Conservation (phyloP, 2,888 invertebrate species). For the Coelogynopora nodosa region DNA sequence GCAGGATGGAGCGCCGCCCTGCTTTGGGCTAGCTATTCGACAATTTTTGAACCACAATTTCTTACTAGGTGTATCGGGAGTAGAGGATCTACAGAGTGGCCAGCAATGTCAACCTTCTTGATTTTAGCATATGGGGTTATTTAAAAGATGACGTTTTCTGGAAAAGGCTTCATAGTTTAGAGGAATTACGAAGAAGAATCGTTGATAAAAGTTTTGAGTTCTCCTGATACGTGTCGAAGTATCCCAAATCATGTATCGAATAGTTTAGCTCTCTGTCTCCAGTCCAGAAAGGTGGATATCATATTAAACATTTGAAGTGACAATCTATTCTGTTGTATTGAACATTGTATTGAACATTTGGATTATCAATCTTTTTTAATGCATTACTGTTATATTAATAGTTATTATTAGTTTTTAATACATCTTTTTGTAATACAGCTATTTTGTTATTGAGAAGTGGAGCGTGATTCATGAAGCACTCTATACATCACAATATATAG, state of each 20-base stretch:
- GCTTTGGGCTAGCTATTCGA: not conserved
- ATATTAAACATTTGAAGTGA: not conserved
- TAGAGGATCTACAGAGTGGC: conserved; percentile 1
- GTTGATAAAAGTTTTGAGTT: not conserved
- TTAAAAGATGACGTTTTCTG: not conserved
- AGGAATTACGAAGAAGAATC: not conserved
- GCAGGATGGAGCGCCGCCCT: not conserved
- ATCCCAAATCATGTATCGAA: not conserved
- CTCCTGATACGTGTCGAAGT: not conserved
- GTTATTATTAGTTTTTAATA: too few relatives aligned
- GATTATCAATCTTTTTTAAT: too few relatives aligned
- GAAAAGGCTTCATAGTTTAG: not conserved
- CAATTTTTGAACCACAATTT: too few relatives aligned
- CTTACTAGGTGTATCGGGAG: not conserved
- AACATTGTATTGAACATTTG: too few relatives aligned
- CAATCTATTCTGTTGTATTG: conserved; percentile 3
- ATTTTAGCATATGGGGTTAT: not conserved
- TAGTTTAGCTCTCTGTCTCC: not conserved
- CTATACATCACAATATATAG: too few relatives aligned
- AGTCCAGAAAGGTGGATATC: not conserved
- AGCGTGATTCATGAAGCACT: too few relatives aligned
- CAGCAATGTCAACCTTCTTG: conserved; percentile 1
- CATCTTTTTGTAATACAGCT: too few relatives aligned
- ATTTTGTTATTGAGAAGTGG: too few relatives aligned
- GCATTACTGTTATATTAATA: too few relatives aligned